Base-by-base conservation (phyloP, 2,888 invertebrate genomes). In the Diarsia mendica region DNA sequence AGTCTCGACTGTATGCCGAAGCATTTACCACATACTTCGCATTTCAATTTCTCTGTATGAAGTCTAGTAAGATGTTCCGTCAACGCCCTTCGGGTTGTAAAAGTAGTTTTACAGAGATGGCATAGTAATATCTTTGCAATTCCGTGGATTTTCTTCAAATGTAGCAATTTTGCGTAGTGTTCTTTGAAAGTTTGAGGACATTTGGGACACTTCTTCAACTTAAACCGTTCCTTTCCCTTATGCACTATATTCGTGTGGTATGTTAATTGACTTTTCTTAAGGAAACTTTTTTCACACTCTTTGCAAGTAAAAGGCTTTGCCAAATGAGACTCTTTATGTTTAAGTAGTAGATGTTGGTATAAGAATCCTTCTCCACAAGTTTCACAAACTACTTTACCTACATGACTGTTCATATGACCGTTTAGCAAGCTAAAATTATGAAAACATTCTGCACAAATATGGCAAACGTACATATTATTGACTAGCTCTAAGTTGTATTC, bases 1-100 rank as follows among this genome's bases (percentile, higher is more conserved):
- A 97, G 92, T 85, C 93, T 94, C 4, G 95, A 95, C 51, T 94
- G 92, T 83, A 95, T 94, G 2, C 94, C 90, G 46, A 96, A 97
- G 69, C 94, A 93, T 75, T 96, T 96, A 46, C 91, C 93, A 72
- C 97, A 97, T 2, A 94, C 85, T 67, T 94, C 92, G 53, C 97
- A 97, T 80, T 93, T 94, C 58, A 90, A 96, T 63, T 93, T 94
- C 28, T 96, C 93, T 6, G 96, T 95, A 63, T 96, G 96, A 9
- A 91, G 86, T 72, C 86, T 90, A 0, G 91, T 94, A 0, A 85
- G 83, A 55, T 94, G 94, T 63, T 94, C 92, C 0, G 94, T 94
- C 18, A 93, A 60, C 0, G 90, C 85, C 11, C 94, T 86, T 48
- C 93, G 83, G 0, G 92, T 90, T 0, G 75, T 77, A 44, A 93